Base-by-base conservation (phyloP, 1,140 invertebrate species). In the Charaxes varanes region DNA sequence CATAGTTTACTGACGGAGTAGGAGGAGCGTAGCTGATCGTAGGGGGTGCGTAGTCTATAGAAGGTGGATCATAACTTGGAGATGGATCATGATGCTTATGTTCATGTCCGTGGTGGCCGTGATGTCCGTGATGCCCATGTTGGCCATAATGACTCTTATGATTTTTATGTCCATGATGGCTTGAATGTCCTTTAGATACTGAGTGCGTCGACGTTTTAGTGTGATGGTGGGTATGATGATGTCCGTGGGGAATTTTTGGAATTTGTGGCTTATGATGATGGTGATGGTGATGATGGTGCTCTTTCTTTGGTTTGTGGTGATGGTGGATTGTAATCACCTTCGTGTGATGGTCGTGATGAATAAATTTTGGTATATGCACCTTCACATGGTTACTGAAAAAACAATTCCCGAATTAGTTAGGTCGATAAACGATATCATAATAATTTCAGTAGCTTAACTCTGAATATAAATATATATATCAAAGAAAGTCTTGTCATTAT, bases 281-380 rank as follows among this genome's bases (percentile, higher is more conserved):
- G 2, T 82, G 68, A 41, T 86, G 77, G 42, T 78, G 81, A 24
- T 85, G 72, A 19, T 85, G 70, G 38, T 86, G 71, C 34, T 84
- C 71, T 13, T 85, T 72, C 48, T 83, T 84, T 28, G 72, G 66
- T 36, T 81, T 79, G 21, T 84, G 72, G 24, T 84, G 62, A 37
- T 86, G 81, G 33, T 87, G 86, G 17, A 88, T 80, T 16, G 84
- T 86, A 13, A 88, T 80, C 16, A 86, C 85, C 47, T 87, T 86
- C 2, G 86, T 88, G 40, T 88, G 87, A 37, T 85, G 70, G 23
- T 87, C 83, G 41, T 87, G 87, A 21, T 87, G 87, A 34, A 87
- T 80, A 32, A 88, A 83, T 54, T 88, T 83, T 4, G 87, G 87
- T 0, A 88, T 77, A 51, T 87, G 77, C 10, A 88, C 66, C 56